Evolutionary conservation across 2,797 vertebrate genomes (phyloP), one percentile per base, ranked within the genome.

Genomic region (Hydrophis major): DNA sequence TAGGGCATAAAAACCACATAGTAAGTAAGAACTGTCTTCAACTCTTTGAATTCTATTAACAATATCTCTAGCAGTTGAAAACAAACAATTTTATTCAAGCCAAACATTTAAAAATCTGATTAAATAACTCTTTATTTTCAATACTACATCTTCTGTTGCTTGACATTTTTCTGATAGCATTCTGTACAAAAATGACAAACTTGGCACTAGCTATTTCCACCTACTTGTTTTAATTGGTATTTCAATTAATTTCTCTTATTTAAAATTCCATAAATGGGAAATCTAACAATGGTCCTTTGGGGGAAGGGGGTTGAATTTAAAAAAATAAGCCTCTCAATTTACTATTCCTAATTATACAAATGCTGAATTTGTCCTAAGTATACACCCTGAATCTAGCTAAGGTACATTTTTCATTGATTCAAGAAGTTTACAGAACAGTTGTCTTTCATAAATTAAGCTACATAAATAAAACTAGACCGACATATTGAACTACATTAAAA

Each of bases 371-470:
- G 95, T 94, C 95, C 97, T 95, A 96, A 97, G 97, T 97, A 96
- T 95, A 97, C 27, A 27, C 93, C 94, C 74, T 25, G 55, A 94
- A 90, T 53, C 90, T 96, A 95, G 97, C 94, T 97, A 96, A 97
- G 94, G 88, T 53, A 93, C 92, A 94, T 98, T 96, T 98, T 95
- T 97, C 96, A 95, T 91, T 60, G 92, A 53, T 56, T 96, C 93
- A 96, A 96, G 97, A 98, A 97, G 95, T 96, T 96, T 97, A 96
- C 97, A 96, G 93, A 95, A 89, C 91, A 94, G 94, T 94, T 16
- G 74, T 90, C 94, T 63, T 59, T 50, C 42, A 50, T 90, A 89
- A 88, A 50, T 42, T 25, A 69, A 92, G 53, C 86, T 88, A 28
- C 18, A 57, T 32, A 22, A 95, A 91, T 92, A 63, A 89, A 53